Base-by-base conservation (phyloP, 2,797 vertebrate genomes). In the Apogon talboti region DNA sequence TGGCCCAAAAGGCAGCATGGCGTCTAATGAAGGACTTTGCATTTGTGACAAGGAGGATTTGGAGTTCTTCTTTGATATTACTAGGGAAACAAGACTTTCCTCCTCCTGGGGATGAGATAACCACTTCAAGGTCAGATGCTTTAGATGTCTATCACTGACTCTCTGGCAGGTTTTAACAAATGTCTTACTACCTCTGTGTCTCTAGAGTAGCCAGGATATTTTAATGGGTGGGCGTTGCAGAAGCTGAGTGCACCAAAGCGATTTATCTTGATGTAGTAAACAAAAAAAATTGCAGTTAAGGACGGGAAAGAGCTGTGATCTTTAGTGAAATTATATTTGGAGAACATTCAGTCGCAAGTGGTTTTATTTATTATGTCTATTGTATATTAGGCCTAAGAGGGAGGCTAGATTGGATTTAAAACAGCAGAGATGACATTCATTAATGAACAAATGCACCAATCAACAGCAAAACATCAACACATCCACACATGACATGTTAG, bases 41-140 rank as follows among this genome's bases (percentile, higher is more conserved):
- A 79, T 88, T 82, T 65, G 75, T 92, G 79, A 80, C 78, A 76
- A 77, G 71, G 67, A 76, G 82, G 83, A 82, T 86, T 89, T 90
- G 70, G 72, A 82, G 73, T 73, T 78, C 57, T 67, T 52, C 86
- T 87, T 90, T 87, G 81, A 83, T 86, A 87, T 80, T 71, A 79
- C 75, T 85, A 83, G 85, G 88, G 69, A 78, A 85, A 79, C 59
- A 69, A 65, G 74, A 79, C 74, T 68, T 64, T 75, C 55, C 76
- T 78, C 76, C 86, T 76, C 69, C 77, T 76, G 66, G 76, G 68
- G 67, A 88, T 75, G 73, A 80, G 85, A 87, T 89, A 91, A 91
- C 86, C 84, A 84, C 84, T 90, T 84, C 89, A 90, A 89, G 88
- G 84, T 89, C 87, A 87, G 76, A 74, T 63, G 82, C 79, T 89